Evolutionary conservation across 2,888 invertebrate species (phyloP).

Genomic region (Cybosia mesomella): DNA sequence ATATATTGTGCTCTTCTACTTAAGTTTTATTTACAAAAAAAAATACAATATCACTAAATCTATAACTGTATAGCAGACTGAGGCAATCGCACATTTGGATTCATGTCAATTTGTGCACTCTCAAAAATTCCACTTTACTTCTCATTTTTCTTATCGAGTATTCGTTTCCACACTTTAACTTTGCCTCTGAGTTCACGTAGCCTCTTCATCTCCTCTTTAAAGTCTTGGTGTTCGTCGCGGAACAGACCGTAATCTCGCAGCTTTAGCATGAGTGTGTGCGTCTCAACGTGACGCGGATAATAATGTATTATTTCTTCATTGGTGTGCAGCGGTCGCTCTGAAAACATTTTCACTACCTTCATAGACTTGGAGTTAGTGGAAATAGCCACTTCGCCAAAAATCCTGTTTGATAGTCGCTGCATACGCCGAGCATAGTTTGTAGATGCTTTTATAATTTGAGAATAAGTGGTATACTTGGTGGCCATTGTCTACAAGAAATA

Average conservation of each 20-base stretch:
- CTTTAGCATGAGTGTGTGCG: conserved; percentile 90
- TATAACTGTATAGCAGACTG: conserved; percentile 21
- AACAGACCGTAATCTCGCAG: conserved; percentile 93
- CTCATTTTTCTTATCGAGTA: conserved; percentile 77
- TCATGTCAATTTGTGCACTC: not conserved
- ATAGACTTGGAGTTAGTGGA: conserved; percentile 92
- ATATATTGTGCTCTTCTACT: conserved; percentile 16
- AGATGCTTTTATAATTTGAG: conserved; percentile 89
- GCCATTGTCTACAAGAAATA: conserved; percentile 65
- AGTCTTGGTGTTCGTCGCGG: conserved; percentile 96
- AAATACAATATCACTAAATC: conserved; percentile 11
- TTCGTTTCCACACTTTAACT: conserved; percentile 84
- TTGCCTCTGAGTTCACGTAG: conserved; percentile 93
- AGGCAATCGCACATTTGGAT: not conserved
- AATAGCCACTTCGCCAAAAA: conserved; percentile 95
- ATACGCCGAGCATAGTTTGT: conserved; percentile 95
- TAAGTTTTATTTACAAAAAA: conserved; percentile 39
- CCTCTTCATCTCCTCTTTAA: conserved; percentile 94
- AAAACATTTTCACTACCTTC: conserved; percentile 93
- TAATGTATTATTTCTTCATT: conserved; percentile 92
- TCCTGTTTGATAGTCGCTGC: conserved; percentile 94
- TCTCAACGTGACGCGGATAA: conserved; percentile 95
- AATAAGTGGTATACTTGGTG: conserved; percentile 90
- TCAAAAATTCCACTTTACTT: conserved; percentile 41
- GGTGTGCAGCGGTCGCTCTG: conserved; percentile 91